Conservation (phyloP, 2,113 vertebrate species). For the Corythornis vintsioides region DNA sequence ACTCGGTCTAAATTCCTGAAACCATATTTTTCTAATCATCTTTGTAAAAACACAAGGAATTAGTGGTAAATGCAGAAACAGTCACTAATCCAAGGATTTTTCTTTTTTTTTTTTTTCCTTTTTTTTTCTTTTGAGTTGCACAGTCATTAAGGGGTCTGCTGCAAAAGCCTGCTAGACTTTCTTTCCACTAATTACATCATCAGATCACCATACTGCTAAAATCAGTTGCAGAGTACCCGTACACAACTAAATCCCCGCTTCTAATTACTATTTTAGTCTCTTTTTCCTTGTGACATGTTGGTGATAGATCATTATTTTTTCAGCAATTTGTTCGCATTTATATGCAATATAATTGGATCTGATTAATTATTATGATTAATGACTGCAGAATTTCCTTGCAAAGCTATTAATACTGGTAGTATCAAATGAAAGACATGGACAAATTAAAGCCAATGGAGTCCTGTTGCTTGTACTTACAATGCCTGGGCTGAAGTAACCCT, state of each 20-base stretch:
- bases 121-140: slow-evolving; percentile 49
- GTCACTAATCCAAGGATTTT: slow-evolving; percentile 6
- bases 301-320: slow-evolving; percentile 99
- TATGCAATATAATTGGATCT: slow-evolving; percentile 99
- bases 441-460: slow-evolving; percentile 87
- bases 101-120: not conserved
- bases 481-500: slow-evolving; percentile 76
- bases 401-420: slow-evolving; percentile 91
- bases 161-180: slow-evolving; percentile 83
- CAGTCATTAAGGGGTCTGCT: slow-evolving; percentile 83
- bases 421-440: slow-evolving; percentile 88
- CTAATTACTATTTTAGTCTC: slow-evolving; percentile 99
- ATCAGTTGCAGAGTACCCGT: slow-evolving; percentile 83
- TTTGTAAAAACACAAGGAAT: not conserved
- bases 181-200: slow-evolving; percentile 94
- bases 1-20: not conserved
- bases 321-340: slow-evolving; percentile 99
- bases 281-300: slow-evolving; percentile 91
- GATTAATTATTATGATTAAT: slow-evolving; percentile 99
- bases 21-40: not conserved
- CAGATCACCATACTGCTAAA: slow-evolving; percentile 84
- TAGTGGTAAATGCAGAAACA: not conserved
- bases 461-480: slow-evolving; percentile 74
- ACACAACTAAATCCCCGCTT: slow-evolving; percentile 89
- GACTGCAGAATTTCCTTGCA: slow-evolving; percentile 88